A percentile compares a stretch with the other conserved stretches of the same genome.
phyloP scores from a whole-genome alignment of 53 echinoderm and acorn worm species.

The Crossaster papposus region DNA sequence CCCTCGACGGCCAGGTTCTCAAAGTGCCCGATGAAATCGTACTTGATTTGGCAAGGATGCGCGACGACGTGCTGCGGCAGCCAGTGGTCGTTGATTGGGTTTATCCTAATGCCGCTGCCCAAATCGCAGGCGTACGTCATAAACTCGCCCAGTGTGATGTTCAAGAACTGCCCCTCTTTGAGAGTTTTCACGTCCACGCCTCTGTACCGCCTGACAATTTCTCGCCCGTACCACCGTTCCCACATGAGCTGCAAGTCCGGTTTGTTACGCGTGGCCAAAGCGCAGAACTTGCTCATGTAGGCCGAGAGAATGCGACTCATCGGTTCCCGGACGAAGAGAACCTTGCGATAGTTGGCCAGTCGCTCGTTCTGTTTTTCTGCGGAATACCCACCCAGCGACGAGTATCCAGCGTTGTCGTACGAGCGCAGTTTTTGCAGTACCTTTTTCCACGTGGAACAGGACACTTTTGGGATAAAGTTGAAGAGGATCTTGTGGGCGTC shows the following conservation, averaged over 20 bases:
- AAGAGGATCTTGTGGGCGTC: constrained; percentile 73
- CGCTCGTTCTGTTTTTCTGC: constrained; percentile 24
- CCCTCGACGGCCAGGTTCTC: constrained; percentile 80
- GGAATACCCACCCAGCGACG: not conserved
- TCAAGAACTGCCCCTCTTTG: constrained; percentile 35
- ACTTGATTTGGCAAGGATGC: constrained; percentile 71
- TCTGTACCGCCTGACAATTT: constrained; percentile 61
- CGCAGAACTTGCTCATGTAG: constrained; percentile 71
- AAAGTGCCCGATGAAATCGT: constrained; percentile 88
- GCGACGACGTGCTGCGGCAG: constrained; percentile 72
- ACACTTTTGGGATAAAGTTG: constrained; percentile 75
- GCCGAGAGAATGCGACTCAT: constrained; percentile 72
- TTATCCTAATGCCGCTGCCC: constrained; percentile 23
- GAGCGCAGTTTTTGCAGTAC: constrained; percentile 7
- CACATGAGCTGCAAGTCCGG: constrained; percentile 69
- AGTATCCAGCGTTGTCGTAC: not conserved
- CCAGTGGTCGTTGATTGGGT: constrained; percentile 43
- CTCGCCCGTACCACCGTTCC: constrained; percentile 42
- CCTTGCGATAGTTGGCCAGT: constrained; percentile 72
- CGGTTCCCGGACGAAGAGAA: constrained; percentile 79
- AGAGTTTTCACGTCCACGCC: not conserved
- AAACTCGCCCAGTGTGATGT: constrained; percentile 82
- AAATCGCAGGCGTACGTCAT: constrained; percentile 63
- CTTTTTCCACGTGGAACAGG: constrained; percentile 71
- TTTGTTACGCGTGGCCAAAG: not conserved